Evolutionary conservation across 2,113 vertebrate genomes (phyloP).

Genomic region (Vidua macroura): DNA sequence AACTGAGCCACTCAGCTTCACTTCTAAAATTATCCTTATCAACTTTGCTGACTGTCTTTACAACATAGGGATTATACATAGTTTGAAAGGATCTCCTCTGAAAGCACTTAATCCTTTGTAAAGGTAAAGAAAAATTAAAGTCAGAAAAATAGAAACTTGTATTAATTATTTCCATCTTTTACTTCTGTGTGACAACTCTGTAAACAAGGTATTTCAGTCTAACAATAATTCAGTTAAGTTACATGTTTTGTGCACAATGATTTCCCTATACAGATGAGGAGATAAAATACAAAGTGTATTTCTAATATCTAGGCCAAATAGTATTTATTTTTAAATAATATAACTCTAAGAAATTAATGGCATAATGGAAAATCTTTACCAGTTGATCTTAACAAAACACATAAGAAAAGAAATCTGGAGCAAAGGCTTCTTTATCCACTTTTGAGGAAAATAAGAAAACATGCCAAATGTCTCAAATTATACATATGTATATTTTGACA

Average conservation of each 20-base stretch:
- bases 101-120: not conserved
- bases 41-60: slow-evolving; percentile 18
- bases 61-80: not conserved
- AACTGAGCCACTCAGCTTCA: not conserved
- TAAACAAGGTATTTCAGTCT: not conserved
- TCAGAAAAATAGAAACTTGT: not conserved
- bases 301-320: not conserved
- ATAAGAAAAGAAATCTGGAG: not conserved
- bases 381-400: not conserved
- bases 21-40: slow-evolving; percentile 42
- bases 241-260: not conserved
- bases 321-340: not conserved
- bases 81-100: not conserved
- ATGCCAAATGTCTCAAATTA: not conserved
- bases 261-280: not conserved
- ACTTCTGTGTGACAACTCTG: not conserved
- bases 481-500: not conserved
- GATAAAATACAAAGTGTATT: not conserved
- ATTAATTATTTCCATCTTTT: not conserved
- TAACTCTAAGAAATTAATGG: not conserved
- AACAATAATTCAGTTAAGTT: not conserved
- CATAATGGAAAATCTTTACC: not conserved
- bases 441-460: not conserved
- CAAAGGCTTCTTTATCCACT: not conserved
- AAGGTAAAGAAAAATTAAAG: not conserved